phyloP scores from a whole-genome alignment of 2,113 vertebrate genomes.

The Phalacrocorax aristotelis region DNA sequence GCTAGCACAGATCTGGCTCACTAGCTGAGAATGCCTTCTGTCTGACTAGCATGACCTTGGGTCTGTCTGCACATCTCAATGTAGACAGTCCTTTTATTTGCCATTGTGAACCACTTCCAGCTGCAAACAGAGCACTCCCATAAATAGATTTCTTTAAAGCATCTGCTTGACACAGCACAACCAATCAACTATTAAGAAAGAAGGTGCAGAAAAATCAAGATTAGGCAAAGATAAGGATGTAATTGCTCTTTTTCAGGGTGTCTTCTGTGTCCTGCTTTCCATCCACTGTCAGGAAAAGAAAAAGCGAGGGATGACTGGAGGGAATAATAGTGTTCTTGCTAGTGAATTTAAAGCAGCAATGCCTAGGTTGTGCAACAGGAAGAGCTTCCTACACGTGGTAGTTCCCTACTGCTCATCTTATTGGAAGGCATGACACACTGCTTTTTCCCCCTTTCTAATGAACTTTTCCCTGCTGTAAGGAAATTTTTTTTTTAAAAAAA shows the following conservation, averaged over 20 bases:
- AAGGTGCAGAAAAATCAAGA: slow-evolving; percentile 32
- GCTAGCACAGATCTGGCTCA: neutral
- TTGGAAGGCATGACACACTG: neutral
- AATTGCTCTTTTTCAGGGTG: slow-evolving; percentile 10
- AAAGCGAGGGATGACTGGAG: neutral
- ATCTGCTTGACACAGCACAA: neutral
- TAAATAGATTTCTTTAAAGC: slow-evolving; percentile 27
- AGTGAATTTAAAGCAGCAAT: neutral
- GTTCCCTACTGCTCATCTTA: neutral
- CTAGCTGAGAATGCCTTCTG: neutral
- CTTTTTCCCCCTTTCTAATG: neutral
- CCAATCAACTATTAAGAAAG: slow-evolving; percentile 7
- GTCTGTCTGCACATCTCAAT: neutral
- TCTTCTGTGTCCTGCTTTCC: neutral
- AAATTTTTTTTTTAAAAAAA: neutral
- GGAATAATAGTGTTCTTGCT: neutral
- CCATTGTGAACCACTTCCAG: neutral
- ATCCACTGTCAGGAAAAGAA: slow-evolving; percentile 7
- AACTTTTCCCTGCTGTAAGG: neutral
- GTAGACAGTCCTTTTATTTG: neutral
- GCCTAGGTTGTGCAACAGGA: neutral
- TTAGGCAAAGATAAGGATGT: slow-evolving; percentile 28
- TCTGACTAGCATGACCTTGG: neutral
- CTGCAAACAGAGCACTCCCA: neutral
- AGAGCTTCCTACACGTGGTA: neutral